Percentiles rank a stretch among this genome's conserved stretches.
These are phyloP conservation scores for Anarhynchus alexandrinus DNA, from an alignment of 2,113 vertebrate species.

Conservation along the genomic window DNA sequence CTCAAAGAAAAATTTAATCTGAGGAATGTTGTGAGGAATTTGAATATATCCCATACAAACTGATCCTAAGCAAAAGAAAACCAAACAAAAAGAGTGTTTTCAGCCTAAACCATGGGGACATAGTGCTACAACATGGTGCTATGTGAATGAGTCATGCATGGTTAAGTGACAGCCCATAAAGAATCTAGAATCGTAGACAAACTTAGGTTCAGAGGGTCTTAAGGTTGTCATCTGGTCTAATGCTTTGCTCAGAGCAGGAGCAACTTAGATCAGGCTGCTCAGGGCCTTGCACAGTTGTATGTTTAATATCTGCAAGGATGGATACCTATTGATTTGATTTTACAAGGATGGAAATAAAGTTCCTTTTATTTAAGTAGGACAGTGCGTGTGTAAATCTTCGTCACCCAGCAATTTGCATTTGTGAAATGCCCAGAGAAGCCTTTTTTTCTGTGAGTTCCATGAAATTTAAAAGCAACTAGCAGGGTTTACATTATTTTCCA, in stretches of 20 bases:
- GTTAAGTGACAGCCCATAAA: not conserved
- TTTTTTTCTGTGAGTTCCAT: not conserved
- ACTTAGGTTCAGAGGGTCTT: not conserved
- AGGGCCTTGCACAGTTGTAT: not conserved
- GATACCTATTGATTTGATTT: not conserved
- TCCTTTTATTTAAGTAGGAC: not conserved
- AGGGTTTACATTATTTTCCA: fast-evolving
- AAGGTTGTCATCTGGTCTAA: not conserved
- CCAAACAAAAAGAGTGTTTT: not conserved
- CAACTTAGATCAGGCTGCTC: not conserved
- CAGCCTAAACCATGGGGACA: not conserved
- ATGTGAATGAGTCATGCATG: not conserved
- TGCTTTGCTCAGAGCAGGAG: not conserved
- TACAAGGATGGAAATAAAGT: not conserved
- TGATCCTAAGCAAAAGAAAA: not conserved
- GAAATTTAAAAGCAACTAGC: not conserved
- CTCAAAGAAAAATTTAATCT: not conserved
- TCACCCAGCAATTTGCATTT: not conserved
- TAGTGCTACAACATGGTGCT: not conserved
- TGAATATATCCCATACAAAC: not conserved
- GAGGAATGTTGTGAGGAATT: not conserved
- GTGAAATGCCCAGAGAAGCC: not conserved
- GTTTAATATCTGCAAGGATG: not conserved
- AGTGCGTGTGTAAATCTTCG: not conserved
- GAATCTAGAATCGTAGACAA: not conserved